phyloP scores from a whole-genome alignment of 2,113 vertebrate genomes.

The Uria aalge region DNA sequence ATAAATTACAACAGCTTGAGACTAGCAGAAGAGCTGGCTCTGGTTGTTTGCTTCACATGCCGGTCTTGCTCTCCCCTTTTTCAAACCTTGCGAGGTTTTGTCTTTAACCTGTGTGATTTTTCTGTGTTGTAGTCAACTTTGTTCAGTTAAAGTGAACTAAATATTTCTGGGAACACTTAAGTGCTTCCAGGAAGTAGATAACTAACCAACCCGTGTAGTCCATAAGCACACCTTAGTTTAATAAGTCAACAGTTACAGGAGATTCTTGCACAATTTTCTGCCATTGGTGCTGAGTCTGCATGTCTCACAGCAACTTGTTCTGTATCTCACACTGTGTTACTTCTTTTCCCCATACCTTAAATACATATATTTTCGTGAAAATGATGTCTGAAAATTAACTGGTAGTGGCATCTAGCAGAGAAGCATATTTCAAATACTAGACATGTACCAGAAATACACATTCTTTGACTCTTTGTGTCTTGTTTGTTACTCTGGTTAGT shows the following conservation, averaged over 20 bases:
- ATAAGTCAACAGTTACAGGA: background rate
- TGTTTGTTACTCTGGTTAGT: background rate
- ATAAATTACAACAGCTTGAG: background rate
- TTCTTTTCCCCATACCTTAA: background rate
- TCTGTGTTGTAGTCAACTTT: background rate
- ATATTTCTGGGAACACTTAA: background rate
- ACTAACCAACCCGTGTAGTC: background rate
- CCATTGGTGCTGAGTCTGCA: background rate
- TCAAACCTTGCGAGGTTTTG: background rate
- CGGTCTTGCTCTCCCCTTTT: background rate
- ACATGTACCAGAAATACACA: background rate
- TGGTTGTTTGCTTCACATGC: background rate
- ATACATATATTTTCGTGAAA: background rate
- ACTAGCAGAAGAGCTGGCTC: background rate
- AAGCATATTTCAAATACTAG: background rate
- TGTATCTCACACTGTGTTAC: background rate
- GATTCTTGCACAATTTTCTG: background rate
- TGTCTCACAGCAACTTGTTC: background rate
- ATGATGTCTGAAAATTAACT: background rate
- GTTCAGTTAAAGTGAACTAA: background rate
- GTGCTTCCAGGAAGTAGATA: background rate
- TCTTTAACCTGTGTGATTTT: background rate
- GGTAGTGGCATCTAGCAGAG: background rate
- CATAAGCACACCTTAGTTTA: background rate
- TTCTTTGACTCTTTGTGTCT: background rate